phyloP scores from a whole-genome alignment of 2,888 invertebrate species.

The Chymomyza amoena region DNA sequence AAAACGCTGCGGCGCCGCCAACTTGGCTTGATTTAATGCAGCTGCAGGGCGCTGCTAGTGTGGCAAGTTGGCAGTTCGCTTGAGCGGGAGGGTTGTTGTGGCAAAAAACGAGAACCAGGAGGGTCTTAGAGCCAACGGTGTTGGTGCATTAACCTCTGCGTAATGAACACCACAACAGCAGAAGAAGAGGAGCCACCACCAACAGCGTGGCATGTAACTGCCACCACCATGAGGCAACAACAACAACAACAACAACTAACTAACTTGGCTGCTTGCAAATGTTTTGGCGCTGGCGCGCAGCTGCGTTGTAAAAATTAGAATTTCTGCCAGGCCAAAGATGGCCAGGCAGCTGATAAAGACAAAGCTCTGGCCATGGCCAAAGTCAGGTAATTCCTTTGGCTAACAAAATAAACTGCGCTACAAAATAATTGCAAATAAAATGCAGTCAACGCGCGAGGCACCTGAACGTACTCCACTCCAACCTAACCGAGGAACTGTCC shows the following conservation, averaged over 20 bases:
- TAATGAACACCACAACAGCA: constrained; percentile 72
- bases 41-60: constrained; percentile 43
- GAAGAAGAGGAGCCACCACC: constrained; percentile 41
- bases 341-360: constrained; percentile 55
- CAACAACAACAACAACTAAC: constrained; percentile 1
- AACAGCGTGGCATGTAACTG: constrained; percentile 63
- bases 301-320: constrained; percentile 73
- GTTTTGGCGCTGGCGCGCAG: constrained; percentile 57
- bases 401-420: constrained; percentile 64
- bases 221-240: constrained; percentile 38
- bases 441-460: constrained; percentile 51
- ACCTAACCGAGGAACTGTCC: background rate
- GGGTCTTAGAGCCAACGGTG: background rate
- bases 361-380: constrained; percentile 41
- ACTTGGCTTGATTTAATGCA: constrained; percentile 48
- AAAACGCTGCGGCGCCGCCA: background rate
- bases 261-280: constrained; percentile 3
- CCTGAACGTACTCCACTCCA: constrained; percentile 16
- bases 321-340: constrained; percentile 52
- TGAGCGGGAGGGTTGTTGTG: background rate
- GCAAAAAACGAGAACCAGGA: background rate
- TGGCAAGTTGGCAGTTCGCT: background rate
- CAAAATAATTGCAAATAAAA: constrained; percentile 76
- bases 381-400: constrained; percentile 54
- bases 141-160: constrained; percentile 70